Evolutionary conservation across 2,797 vertebrate species (phyloP).

Genomic region (Sebastes trivittatus): DNA sequence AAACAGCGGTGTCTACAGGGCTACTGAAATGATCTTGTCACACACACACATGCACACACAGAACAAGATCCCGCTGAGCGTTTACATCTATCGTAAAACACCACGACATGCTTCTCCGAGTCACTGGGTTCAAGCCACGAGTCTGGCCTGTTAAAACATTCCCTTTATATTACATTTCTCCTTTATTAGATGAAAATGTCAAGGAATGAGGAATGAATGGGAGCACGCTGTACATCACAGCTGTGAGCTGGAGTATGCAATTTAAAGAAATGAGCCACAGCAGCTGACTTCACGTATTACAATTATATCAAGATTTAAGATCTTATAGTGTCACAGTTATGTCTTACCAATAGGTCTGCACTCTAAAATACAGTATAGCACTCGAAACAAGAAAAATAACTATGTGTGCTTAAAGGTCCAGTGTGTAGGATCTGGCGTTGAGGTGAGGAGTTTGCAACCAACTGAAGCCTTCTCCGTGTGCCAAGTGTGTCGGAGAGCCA

Average conservation of each 20-base stretch:
- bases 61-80: neutral
- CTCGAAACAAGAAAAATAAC: neutral
- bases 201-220: neutral
- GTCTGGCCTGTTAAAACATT: slow-evolving; percentile 17
- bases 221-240: neutral
- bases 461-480: too few relatives aligned
- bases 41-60: slow-evolving; percentile 8
- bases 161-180: slow-evolving; percentile 8
- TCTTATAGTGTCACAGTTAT: neutral
- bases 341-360: neutral
- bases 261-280: neutral
- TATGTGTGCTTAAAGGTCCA: neutral
- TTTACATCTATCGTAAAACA: slow-evolving; percentile 36
- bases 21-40: slow-evolving; percentile 19
- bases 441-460: too few relatives aligned
- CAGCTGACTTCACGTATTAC: neutral
- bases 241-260: neutral
- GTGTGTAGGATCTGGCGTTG: too few relatives aligned
- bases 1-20: neutral
- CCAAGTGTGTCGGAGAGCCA: too few relatives aligned
- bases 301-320: neutral
- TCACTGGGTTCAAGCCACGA: slow-evolving; percentile 18
- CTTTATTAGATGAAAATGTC: neutral
- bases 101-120: neutral
- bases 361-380: neutral